Evolutionary conservation across 1,140 invertebrate species (phyloP), one percentile per base, ranked within the genome.

Genomic region (Araneus ventricosus): DNA sequence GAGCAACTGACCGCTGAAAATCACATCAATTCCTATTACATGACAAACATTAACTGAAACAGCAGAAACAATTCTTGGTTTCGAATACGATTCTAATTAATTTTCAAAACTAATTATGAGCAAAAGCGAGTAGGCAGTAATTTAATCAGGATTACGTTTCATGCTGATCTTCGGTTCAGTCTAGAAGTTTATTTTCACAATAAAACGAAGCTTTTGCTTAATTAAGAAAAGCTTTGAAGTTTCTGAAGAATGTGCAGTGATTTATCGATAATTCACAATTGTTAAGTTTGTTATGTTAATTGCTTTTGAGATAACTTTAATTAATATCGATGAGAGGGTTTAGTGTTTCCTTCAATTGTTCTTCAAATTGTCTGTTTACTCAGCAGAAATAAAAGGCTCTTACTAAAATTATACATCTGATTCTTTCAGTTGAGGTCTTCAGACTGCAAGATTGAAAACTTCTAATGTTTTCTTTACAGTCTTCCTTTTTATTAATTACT

Each of bases 71-170:
- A 20, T 27, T 27, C 80, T 52, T 45, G 80, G n/a, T 84, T 45
- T 45, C 39, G n/a, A 52, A 45, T 45, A 45, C 80, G 22, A 84
- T 52, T 84, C 52, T 61, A 86, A 86, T 86, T 86, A 86, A 86
- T 86, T 86, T 86, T 86, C 84, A 30, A 86, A 63, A 86, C 84
- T 45, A 86, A 86, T 86, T 86, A 86, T 61, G 80, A 84, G 45
- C 30, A 61, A 86, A 61, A 34, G 27, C 30, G 45, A 86, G 20
- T 24, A 86, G 20, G 17, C 45, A 86, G 84, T 86, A 86, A 86
- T 86, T 86, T 57, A 86, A 86, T 86, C 52, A 86, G 84, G 84
- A 86, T 86, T 61, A 84, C 24, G 37, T 84, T 84, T 84, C 80
- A 59, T 86, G 57, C 61, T 86, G 61, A 86, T 86, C 84, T 86